These are phyloP conservation scores for Delphinus delphis DNA, from an alignment of 2,113 vertebrate genomes.

Conservation along the genomic window DNA sequence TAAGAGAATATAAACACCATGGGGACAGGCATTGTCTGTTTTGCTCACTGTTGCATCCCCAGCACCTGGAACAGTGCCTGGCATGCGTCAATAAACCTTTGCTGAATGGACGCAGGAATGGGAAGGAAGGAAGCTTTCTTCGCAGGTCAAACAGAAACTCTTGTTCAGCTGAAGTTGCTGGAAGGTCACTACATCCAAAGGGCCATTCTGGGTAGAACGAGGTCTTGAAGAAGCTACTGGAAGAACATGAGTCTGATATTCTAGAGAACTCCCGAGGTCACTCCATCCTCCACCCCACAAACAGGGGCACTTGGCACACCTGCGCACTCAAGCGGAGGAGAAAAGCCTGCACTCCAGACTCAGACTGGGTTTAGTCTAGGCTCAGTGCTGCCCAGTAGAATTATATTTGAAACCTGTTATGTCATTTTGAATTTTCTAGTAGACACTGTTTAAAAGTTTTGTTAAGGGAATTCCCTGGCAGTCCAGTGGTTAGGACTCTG, in stretches of 20 bases:
- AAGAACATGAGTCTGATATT: not conserved
- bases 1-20: not conserved
- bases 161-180: not conserved
- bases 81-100: fast-evolving
- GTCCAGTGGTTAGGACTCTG: not conserved
- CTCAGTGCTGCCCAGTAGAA: not conserved
- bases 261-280: not conserved
- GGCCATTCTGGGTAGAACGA: not conserved
- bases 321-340: fast-evolving
- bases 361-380: not conserved
- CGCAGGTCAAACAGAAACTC: not conserved
- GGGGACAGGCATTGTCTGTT: not conserved
- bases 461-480: not conserved
- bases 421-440: not conserved
- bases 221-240: not conserved
- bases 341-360: too few species aligned
- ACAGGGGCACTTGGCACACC: too few species aligned
- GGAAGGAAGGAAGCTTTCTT: not conserved
- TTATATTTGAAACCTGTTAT: not conserved
- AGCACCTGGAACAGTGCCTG: not conserved
- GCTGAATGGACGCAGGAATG: not conserved
- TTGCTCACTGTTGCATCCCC: not conserved
- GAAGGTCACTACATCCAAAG: not conserved
- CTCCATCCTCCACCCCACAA: not conserved
- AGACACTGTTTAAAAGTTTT: not conserved